phyloP scores from a whole-genome alignment of 1,140 invertebrate genomes.

The Melitaea cinxia region DNA sequence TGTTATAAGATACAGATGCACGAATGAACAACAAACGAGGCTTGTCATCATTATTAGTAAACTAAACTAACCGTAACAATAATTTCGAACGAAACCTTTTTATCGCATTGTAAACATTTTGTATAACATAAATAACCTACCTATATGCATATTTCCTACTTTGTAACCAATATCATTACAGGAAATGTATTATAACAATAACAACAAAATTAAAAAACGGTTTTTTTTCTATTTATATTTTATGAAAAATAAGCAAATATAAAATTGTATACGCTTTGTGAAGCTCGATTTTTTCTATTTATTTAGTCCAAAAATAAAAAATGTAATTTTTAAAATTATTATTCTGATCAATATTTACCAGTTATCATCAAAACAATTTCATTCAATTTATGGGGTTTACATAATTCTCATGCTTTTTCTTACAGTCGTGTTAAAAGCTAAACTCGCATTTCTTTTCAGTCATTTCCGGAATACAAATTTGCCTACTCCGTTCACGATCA shows the following conservation, averaged over 20 bases:
- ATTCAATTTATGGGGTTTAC: background rate
- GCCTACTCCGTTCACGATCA: constrained; percentile 81
- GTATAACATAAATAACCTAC: background rate
- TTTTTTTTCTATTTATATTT: too few species aligned
- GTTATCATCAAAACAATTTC: too few species aligned
- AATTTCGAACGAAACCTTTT: constrained; percentile 1
- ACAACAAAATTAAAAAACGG: background rate
- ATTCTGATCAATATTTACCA: too few species aligned
- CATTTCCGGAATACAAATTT: constrained; percentile 81
- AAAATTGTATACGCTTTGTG: too few species aligned
- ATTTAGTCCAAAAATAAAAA: too few species aligned
- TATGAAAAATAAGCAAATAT: too few species aligned
- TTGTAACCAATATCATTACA: background rate
- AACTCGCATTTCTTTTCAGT: constrained; percentile 50
- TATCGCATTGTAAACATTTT: background rate
- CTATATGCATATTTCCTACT: background rate
- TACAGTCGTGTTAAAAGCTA: background rate
- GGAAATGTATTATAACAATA: background rate
- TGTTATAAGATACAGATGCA: constrained; percentile 7
- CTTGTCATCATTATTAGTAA: constrained; percentile 7
- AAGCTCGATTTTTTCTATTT: too few species aligned
- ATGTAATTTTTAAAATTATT: too few species aligned
- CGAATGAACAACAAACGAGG: constrained; percentile 25
- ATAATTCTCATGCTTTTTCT: background rate
- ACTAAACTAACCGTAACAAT: constrained; percentile 23